These are phyloP conservation scores for Odontesthes bonariensis DNA, from an alignment of 2,113 vertebrate genomes.

Conservation along the genomic window DNA sequence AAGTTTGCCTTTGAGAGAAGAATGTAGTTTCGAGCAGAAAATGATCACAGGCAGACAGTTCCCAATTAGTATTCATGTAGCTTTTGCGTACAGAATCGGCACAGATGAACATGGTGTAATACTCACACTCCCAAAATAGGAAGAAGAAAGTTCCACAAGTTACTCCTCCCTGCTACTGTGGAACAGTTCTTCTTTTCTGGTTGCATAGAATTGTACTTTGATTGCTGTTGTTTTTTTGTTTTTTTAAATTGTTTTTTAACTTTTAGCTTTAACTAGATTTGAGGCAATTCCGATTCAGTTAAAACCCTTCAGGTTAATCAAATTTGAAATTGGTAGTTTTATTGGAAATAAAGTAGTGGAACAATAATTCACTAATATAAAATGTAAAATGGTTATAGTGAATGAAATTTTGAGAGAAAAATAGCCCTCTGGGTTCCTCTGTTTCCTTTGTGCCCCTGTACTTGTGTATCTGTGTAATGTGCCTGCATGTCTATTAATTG, in stretches of 20 bases:
- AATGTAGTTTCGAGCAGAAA: too few species aligned
- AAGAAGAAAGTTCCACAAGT: too few species aligned
- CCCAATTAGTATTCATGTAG: too few species aligned
- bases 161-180: too few species aligned
- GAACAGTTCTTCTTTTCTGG: too few species aligned
- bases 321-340: neutral
- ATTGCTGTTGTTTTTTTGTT: too few species aligned
- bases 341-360: neutral
- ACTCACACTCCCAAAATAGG: too few species aligned
- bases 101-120: too few species aligned
- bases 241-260: neutral
- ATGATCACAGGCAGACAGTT: too few species aligned
- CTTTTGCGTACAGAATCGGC: too few species aligned
- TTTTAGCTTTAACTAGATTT: neutral
- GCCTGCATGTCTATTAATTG: conserved; percentile 3
- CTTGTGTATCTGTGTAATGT: conserved; percentile 7
- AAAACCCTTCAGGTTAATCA: neutral
- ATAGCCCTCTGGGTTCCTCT: conserved; percentile 2
- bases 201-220: too few species aligned
- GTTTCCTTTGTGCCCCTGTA: neutral
- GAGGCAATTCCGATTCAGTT: neutral
- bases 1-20: too few species aligned
- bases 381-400: conserved; percentile 1
- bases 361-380: neutral
- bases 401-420: conserved; percentile 6